These are phyloP conservation scores for Drosophila anomalata DNA, from an alignment of 2,888 invertebrate species.

Conservation along the genomic window DNA sequence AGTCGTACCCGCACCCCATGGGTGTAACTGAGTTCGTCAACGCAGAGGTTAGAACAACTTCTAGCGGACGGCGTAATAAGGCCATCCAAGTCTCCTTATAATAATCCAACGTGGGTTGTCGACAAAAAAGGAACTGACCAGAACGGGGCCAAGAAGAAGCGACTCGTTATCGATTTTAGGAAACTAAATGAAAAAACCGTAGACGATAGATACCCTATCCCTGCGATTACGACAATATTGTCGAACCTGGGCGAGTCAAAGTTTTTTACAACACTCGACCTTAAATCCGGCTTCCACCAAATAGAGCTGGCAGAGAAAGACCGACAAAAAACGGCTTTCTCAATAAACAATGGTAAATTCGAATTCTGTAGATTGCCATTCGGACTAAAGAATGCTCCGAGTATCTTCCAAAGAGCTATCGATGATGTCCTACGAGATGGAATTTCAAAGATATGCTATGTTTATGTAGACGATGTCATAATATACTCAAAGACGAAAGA, in stretches of 20 bases:
- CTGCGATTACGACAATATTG: conserved; percentile 15
- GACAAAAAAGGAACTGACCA: no score
- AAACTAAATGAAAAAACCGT: neutral
- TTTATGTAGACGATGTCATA: no score
- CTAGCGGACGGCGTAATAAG: no score
- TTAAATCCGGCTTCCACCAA: neutral
- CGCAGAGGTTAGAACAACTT: no score
- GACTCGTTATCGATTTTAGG: no score
- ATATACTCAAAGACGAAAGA: no score
- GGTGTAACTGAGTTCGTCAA: no score
- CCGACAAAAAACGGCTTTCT: neutral
- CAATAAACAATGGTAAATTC: neutral
- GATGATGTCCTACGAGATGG: neutral
- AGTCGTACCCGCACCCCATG: no score
- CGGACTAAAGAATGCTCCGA: neutral
- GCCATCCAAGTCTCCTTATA: no score
- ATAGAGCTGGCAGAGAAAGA: neutral
- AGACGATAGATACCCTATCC: conserved; percentile 5
- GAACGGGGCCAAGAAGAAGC: no score
- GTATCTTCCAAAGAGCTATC: neutral
- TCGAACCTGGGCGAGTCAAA: conserved; percentile 3
- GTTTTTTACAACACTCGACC: neutral
- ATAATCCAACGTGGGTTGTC: no score
- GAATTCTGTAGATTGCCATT: neutral
- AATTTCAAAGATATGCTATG: no score